A percentile compares a stretch with the other conserved stretches of the same genome.
phyloP scores from a whole-genome alignment of 2,888 invertebrate species.

The Actias luna region DNA sequence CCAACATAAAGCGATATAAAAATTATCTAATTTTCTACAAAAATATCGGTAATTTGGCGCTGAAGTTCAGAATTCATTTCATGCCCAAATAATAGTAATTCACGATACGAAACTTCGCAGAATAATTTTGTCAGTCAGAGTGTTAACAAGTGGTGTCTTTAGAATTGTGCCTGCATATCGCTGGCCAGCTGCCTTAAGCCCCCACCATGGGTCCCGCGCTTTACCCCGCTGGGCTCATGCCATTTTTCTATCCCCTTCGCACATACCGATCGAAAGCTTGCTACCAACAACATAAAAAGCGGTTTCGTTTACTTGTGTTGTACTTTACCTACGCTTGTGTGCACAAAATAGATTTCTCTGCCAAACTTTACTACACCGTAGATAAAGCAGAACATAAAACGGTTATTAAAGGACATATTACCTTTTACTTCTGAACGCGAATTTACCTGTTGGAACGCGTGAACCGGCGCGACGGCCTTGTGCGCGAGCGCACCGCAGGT shows the following conservation, averaged over 20 bases:
- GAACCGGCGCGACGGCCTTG: slow-evolving; percentile 82
- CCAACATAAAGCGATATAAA: neutral
- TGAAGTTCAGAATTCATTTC: slow-evolving; percentile 39
- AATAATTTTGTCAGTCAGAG: slow-evolving; percentile 66
- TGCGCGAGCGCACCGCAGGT: slow-evolving; percentile 82
- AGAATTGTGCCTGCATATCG: slow-evolving; percentile 72
- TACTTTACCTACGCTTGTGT: slow-evolving; percentile 54
- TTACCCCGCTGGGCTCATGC: slow-evolving; percentile 56
- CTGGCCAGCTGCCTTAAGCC: slow-evolving; percentile 76
- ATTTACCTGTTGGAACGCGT: slow-evolving; percentile 84
- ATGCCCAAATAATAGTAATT: neutral
- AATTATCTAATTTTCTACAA: neutral
- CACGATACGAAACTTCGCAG: neutral
- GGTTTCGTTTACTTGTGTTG: slow-evolving; percentile 68
- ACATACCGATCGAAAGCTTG: slow-evolving; percentile 63
- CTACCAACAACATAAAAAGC: slow-evolving; percentile 73
- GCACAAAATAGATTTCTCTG: slow-evolving; percentile 72
- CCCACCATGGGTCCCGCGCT: slow-evolving; percentile 65
- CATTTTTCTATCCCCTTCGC: slow-evolving; percentile 65
- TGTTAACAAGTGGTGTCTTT: slow-evolving; percentile 76
- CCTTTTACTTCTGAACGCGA: slow-evolving; percentile 57
- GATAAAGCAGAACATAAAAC: slow-evolving; percentile 57
- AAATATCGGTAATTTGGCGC: slow-evolving; percentile 52
- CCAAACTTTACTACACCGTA: slow-evolving; percentile 61
- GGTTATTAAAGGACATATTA: slow-evolving; percentile 56